Base-by-base conservation (phyloP, 2,113 vertebrate genomes). In the Heterotis niloticus region DNA sequence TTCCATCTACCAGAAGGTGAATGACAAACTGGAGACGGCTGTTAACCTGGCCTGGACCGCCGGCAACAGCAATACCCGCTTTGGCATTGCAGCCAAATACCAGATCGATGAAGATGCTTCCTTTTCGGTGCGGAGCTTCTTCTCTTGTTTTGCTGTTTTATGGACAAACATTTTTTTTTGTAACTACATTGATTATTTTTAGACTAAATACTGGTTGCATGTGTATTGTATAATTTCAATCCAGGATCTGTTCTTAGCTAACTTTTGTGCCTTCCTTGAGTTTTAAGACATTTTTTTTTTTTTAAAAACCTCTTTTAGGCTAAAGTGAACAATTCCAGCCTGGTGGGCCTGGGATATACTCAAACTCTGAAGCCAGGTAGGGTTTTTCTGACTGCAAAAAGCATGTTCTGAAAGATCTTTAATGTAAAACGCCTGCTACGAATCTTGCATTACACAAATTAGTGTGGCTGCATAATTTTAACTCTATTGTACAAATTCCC, bases 1-100 rank as follows among this genome's bases (percentile, higher is more conserved):
- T 77, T 99, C 97, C 83, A 98, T 99, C 90, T 99, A 99, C 88
- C 98, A 99, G 90, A 99, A 99, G 83, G 96, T 99, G 87, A 99
- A 98, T 51, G 92, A 97, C 65, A 94, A 99, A 84, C 89, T 99
- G 91, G 98, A 99, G 93, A 99, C 97, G 0, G 97, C 95, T 0
- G 96, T 99, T 79, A 98, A 98, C 77, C 90, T 99, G 23, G 95
- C 98, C 74, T 99, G 98, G 98, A 99, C 97, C 24, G 96, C 98
- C 0, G 98, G 97, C 17, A 99, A 98, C 77, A 99, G 96, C 90
- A 99, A 98, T 91, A 99, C 98, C 14, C 96, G 95, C 88, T 99
- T 99, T 14, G 98, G 97, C 87, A 98, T 99, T 66, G 96, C 96
- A 16, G 96, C 98, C 85, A 99, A 98, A 87, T 99, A 99, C 77